Percentiles rank a stretch among this genome's conserved stretches.
Conservation (phyloP, 2,113 vertebrate genomes). For the cat (Felis catus) region F.catus_Fca126_mat1.0 CM031418.1:117796001-117796500, state of each 20-base stretch:
- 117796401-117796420: background rate
- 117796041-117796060: too few relatives aligned
- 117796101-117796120: too few relatives aligned
- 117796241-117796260: background rate
- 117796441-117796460: conserved; percentile 56
- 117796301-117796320: background rate
- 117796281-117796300: background rate
- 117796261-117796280: background rate
- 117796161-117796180: too few relatives aligned
- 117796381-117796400: background rate
- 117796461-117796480: conserved; percentile 78
- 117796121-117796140: too few relatives aligned
- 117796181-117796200: too few relatives aligned
- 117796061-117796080: too few relatives aligned
- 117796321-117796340: background rate
- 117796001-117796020: too few relatives aligned
- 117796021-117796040: too few relatives aligned
- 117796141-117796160: too few relatives aligned
- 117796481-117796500: conserved; percentile 5
- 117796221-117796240: background rate
- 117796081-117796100: too few relatives aligned
- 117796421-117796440: background rate
- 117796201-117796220: background rate
- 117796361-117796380: background rate
- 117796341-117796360: background rate